Evolutionary conservation across 2,888 invertebrate genomes (phyloP), one percentile per base, ranked within the genome.

Genomic region (Didymodactylos carnosus): DNA sequence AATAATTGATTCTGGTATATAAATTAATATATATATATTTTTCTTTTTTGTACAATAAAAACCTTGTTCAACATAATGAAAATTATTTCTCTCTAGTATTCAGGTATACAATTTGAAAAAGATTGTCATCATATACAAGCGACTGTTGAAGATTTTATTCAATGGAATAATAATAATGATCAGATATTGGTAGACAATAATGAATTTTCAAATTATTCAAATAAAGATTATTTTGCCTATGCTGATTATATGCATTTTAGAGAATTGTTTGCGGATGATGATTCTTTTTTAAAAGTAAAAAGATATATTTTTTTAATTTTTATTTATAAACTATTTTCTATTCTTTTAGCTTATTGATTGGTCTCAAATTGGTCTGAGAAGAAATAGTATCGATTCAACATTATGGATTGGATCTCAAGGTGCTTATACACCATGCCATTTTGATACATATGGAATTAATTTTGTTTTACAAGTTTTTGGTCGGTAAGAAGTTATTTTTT

Each of bases 371-470:
- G 92, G 92, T 0, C 89, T 89, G 81, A 82, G 86, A 16, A 86
- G 88, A 78, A 85, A 86, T 77, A 87, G 88, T 5, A 80, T 85
- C 16, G 88, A 91, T 76, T 88, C 89, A 71, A 91, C 91, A 3
- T 84, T 93, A 73, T 94, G 78, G 92, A 87, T 84, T 25, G 83
- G 94, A 40, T 90, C 88, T 76, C 85, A 86, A 79, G 90, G 91
- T 4, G 90, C 94, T 3, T 91, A 94, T 81, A 95, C 95, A 0
- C 91, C 93, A 3, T 91, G 92, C 76, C 97, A 97, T 83, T 88
- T 89, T 80, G 95, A 97, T 82, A 90, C 92, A 0, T 97, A 94
- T 83, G 94, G 94, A 0, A 90, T 88, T 78, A 97, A 97, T 84
- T 87, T 95, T 79, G 89, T 95, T 14, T 89, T 89, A 72, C 95